Percentiles rank a stretch among this genome's conserved stretches.
Conservation (phyloP, 2,888 invertebrate species). For the Trichopria drosophilae region DNA sequence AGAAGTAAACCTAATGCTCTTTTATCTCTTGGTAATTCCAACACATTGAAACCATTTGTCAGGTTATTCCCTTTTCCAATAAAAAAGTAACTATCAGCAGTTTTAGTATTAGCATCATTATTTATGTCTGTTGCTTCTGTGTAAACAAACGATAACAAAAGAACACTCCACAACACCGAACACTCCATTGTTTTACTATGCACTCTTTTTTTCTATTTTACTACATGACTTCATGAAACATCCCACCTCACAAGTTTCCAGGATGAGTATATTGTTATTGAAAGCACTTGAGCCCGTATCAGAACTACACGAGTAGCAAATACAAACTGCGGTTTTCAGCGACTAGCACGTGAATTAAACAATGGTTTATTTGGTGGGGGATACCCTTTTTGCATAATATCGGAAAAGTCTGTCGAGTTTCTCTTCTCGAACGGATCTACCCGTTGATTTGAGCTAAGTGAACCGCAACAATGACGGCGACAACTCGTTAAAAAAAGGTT, state of each 20-base stretch:
- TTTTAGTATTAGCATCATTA: no score
- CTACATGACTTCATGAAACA: neutral
- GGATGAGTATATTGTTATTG: neutral
- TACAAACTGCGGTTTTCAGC: no score
- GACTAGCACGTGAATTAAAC: no score
- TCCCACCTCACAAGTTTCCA: neutral
- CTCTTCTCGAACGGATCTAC: slow-evolving; percentile 49
- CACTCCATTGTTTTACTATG: no score
- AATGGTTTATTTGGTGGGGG: no score
- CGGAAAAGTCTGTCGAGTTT: slow-evolving; percentile 52
- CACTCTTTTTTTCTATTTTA: neutral
- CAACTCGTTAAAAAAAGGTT: slow-evolving; percentile 29
- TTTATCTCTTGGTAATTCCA: slow-evolving; percentile 46
- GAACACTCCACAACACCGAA: no score
- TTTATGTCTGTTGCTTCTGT: no score
- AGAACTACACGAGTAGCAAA: no score
- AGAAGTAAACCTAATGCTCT: slow-evolving; percentile 52
- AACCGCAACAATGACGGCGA: slow-evolving; percentile 49
- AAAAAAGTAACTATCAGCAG: no score
- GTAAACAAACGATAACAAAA: no score
- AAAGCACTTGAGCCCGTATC: slow-evolving; percentile 7
- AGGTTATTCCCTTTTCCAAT: no score
- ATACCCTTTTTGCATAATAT: slow-evolving; percentile 53
- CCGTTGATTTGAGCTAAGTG: slow-evolving; percentile 54
- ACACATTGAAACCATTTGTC: no score